Evolutionary conservation across 2,113 vertebrate species (phyloP).

Genomic region (Petrocephalus microphthalmus): DNA sequence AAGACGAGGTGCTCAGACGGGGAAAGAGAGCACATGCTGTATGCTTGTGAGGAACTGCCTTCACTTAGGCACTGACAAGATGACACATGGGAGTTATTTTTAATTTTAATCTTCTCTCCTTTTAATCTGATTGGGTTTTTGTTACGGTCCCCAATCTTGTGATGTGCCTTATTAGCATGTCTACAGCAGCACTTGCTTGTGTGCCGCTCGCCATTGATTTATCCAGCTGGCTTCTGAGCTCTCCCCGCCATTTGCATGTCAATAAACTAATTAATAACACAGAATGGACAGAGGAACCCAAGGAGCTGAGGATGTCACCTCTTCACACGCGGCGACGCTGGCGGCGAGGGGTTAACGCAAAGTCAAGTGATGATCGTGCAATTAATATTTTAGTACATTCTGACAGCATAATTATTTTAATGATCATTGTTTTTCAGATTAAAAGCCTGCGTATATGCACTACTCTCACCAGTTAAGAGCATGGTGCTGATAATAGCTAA

Average conservation of each 20-base stretch:
- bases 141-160: not conserved
- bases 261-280: constrained; percentile 12
- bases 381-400: constrained; percentile 14
- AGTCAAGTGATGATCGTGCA: constrained; percentile 5
- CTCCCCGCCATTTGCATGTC: not conserved
- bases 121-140: constrained; percentile 6
- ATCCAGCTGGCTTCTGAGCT: not conserved
- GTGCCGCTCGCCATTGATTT: not conserved
- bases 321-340: not conserved
- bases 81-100: not conserved
- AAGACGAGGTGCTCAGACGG: not conserved
- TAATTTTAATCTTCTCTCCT: not conserved
- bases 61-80: not conserved
- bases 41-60: not conserved
- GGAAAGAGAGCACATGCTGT: not conserved
- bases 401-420: constrained; percentile 15
- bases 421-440: constrained; percentile 9
- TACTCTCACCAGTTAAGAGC: not conserved
- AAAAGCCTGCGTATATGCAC: not conserved
- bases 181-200: not conserved
- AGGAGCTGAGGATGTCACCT: not conserved
- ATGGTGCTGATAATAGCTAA: not conserved
- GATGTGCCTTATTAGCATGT: not conserved
- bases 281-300: not conserved
- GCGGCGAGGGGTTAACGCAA: not conserved